Evolutionary conservation across 2,113 vertebrate genomes (phyloP).

Genomic region (Zootoca vivipara): DNA sequence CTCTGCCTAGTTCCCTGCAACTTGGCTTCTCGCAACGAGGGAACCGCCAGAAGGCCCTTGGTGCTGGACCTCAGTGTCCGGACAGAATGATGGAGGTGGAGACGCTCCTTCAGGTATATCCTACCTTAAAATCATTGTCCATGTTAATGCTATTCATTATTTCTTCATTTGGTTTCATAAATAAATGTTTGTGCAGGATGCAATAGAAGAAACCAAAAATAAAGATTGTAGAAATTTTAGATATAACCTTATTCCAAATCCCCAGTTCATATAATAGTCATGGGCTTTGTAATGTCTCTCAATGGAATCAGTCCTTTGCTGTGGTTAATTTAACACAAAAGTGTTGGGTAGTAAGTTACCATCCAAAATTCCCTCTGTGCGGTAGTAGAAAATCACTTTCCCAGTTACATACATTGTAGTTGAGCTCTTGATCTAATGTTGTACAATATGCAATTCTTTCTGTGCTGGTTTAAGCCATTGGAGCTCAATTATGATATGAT

Average conservation of each 20-base stretch:
- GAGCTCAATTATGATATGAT: slow-evolving; percentile 18
- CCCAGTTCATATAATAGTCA: not conserved
- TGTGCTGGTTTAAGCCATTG: not conserved
- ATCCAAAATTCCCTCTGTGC: not conserved
- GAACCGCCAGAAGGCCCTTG: too few relatives aligned
- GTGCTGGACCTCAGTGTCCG: too few relatives aligned
- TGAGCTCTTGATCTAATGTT: not conserved
- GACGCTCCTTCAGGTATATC: too few relatives aligned
- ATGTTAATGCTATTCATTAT: not conserved
- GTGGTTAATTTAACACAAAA: not conserved
- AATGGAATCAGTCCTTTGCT: not conserved
- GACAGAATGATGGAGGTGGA: too few relatives aligned
- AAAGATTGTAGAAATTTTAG: not conserved
- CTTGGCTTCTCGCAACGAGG: too few relatives aligned
- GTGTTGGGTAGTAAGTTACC: not conserved
- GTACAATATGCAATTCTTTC: slow-evolving; percentile 8
- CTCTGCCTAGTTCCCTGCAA: too few relatives aligned
- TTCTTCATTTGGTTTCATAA: too few relatives aligned
- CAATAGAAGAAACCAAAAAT: not conserved
- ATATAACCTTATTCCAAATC: not conserved
- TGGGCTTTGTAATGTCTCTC: not conserved
- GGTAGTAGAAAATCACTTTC: not conserved
- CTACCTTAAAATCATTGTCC: not conserved
- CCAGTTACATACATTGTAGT: not conserved
- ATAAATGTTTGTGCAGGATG: not conserved